Evolutionary conservation across 2,797 vertebrate genomes (phyloP), one percentile per base, ranked within the genome.

Genomic region (Rhabdomys pumilio): DNA sequence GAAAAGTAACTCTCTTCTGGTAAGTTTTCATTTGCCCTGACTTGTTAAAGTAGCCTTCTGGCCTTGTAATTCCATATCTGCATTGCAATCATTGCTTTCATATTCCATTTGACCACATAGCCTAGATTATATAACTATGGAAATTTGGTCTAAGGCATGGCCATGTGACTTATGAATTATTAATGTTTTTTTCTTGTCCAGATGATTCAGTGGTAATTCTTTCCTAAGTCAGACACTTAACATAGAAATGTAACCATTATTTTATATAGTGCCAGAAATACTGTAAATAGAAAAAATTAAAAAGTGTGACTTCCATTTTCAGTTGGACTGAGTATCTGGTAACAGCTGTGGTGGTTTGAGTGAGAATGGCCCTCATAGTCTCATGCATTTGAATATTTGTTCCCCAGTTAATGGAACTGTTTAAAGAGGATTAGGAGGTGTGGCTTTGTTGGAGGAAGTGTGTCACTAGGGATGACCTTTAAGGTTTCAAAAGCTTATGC

Each of bases 161-260:
- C 29, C 44, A 14, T 83, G 79, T 94, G 31, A 72, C 31, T 73
- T 94, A 77, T 73, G 26, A 91, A 77, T 91, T 96, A 90, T 88
- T 93, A 41, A 61, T 91, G 76, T n/a, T 38, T 26, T 82, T 91
- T 89, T 92, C n/a, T 34, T 88, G 17, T 44, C 41, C 31, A 81
- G 38, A 89, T 94, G 80, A 85, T 82, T 94, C 95, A 90, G n/a
- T 91, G 12, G 20, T 50, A 44, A 93, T 90, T 14, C 6, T 84
- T 44, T 85, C 31, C 2, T 88, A 19, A 67, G 29, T 24, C 53
- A 76, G 15, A 34, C 47, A 91, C 17, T 59, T n/a, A 87, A 17
- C 26, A 65, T 72, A 85, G 19, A 93, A 67, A 15, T 57, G 76
- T 72, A 67, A 6, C 67, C 34, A 92, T 90, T 92, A 91, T 72